phyloP scores from a whole-genome alignment of 2,888 invertebrate species.

The Desoria tigrina region DNA sequence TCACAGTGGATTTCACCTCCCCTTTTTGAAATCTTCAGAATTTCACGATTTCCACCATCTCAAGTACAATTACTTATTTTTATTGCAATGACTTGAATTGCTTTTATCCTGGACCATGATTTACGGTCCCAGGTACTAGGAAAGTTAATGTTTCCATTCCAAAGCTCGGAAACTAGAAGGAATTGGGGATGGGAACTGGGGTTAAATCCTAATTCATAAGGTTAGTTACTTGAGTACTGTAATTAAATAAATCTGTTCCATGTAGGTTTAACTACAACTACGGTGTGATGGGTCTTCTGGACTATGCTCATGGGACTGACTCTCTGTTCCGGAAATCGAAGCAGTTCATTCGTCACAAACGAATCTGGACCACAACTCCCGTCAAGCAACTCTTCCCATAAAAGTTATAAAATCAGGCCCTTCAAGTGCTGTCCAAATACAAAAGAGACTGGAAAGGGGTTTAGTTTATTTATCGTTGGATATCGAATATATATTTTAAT shows the following conservation, averaged over 20 bases:
- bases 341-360: slow-evolving; percentile 68
- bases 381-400: slow-evolving; percentile 17
- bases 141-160: no score
- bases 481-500: no score
- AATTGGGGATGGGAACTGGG: no score
- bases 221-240: neutral
- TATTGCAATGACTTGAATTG: neutral
- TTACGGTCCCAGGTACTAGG: neutral
- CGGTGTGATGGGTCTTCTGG: slow-evolving; percentile 78
- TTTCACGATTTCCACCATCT: slow-evolving; percentile 56
- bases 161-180: no score
- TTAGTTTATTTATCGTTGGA: no score
- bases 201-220: neutral
- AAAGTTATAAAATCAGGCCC: neutral
- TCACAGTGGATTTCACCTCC: slow-evolving; percentile 38
- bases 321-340: slow-evolving; percentile 71
- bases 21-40: slow-evolving; percentile 27
- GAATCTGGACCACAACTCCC: slow-evolving; percentile 24
- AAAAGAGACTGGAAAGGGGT: no score
- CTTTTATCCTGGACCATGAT: no score
- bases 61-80: no score
- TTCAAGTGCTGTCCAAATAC: no score
- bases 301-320: slow-evolving; percentile 81
- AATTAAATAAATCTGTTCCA: neutral
- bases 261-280: slow-evolving; percentile 79